These are phyloP conservation scores for Parnassius orleans DNA, from an alignment of 2,888 invertebrate genomes.

Conservation along the genomic window DNA sequence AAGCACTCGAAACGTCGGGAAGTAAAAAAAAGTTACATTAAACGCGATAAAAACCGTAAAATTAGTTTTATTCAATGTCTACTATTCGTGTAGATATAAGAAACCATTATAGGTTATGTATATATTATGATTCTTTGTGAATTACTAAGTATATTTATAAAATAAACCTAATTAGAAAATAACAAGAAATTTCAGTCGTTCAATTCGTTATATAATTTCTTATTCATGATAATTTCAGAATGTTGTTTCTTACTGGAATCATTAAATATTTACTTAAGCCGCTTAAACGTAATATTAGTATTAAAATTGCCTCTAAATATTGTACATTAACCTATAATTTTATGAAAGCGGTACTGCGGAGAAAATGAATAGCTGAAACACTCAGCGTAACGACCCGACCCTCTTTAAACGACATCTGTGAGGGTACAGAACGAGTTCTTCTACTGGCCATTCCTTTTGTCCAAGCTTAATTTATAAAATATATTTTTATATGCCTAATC, in stretches of 20 bases:
- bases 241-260: neutral
- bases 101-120: too few species aligned
- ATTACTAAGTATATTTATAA: too few species aligned
- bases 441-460: neutral
- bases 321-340: conserved; percentile 3
- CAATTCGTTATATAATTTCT: too few species aligned
- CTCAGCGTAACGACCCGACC: conserved; percentile 1
- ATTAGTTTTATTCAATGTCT: too few species aligned
- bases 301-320: neutral
- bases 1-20: too few species aligned
- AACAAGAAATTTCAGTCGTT: too few species aligned
- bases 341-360: neutral
- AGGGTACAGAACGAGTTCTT: neutral
- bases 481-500: neutral
- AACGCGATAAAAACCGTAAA: too few species aligned
- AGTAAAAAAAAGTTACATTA: too few species aligned
- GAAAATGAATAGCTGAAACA: conserved; percentile 8
- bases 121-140: too few species aligned
- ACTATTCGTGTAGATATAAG: too few species aligned
- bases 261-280: neutral
- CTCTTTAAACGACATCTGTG: conserved; percentile 1
- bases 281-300: neutral
- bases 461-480: conserved; percentile 1
- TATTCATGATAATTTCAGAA: neutral
- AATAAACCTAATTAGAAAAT: too few species aligned